Percentiles rank a stretch among this genome's conserved stretches.
phyloP scores from a whole-genome alignment of 2,797 vertebrate genomes.

The Onychomys arenicola region DNA sequence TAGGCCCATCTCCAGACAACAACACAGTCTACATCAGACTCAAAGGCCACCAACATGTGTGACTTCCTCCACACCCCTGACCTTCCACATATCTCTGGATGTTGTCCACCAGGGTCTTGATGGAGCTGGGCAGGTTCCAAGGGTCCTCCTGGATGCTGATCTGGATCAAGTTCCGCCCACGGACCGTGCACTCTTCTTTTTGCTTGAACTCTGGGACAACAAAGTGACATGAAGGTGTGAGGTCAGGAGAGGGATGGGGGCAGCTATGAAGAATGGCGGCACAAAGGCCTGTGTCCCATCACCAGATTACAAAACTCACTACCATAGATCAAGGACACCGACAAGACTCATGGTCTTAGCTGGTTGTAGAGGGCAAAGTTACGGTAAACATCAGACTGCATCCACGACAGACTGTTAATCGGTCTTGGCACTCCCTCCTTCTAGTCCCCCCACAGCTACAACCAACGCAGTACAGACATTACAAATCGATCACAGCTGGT shows the following conservation, averaged over 20 bases:
- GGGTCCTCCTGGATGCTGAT: constrained; percentile 99
- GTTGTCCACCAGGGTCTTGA: constrained; percentile 96
- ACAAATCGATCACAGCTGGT: not conserved
- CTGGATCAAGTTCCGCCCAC: constrained; percentile 93
- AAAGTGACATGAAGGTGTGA: constrained; percentile 7
- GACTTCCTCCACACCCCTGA: constrained; percentile 79
- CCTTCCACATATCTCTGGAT: constrained; percentile 97
- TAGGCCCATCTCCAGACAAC: not conserved
- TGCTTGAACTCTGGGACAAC: constrained; percentile 94
- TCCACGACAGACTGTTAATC: not conserved
- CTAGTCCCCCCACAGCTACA: not conserved
- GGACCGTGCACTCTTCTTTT: constrained; percentile 94
- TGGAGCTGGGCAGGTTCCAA: constrained; percentile 98
- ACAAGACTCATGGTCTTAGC: not conserved
- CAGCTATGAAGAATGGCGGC: not conserved
- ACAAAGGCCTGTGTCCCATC: not conserved
- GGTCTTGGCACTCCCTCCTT: not conserved
- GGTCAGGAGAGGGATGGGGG: not conserved
- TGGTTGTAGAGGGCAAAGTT: not conserved
- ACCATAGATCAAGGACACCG: not conserved
- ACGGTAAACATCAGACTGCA: not conserved
- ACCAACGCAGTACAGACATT: not conserved
- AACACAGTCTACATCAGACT: not conserved
- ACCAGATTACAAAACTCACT: constrained; percentile 17
- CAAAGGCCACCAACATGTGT: not conserved